A percentile compares a stretch with the other conserved stretches of the same genome.
Evolutionary conservation across 1,140 invertebrate species (phyloP).

Genomic region (Physella acuta): DNA sequence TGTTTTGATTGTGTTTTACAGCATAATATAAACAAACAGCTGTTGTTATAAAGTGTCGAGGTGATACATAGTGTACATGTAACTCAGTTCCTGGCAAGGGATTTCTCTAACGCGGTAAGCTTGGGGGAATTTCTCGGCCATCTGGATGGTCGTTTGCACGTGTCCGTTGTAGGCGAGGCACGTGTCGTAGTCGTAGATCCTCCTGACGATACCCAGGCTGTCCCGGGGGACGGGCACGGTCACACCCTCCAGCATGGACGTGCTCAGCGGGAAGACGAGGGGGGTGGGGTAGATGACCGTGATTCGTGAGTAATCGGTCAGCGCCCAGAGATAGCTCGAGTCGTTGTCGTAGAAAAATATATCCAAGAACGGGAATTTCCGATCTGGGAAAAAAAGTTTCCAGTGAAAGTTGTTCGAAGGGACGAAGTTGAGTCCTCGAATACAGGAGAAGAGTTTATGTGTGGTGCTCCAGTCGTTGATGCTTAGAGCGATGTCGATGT

Average conservation of each 20-base stretch:
- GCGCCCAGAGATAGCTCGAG: neutral
- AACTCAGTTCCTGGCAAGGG: too few species aligned
- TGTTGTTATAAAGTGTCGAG: too few species aligned
- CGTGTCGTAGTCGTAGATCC: conserved; percentile 1
- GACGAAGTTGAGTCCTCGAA: neutral
- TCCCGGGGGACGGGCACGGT: neutral
- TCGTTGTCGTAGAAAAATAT: conserved; percentile 11
- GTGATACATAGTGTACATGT: too few species aligned
- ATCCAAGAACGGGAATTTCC: neutral
- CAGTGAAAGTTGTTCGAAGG: neutral
- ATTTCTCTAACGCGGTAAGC: neutral
- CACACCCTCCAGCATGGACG: conserved; percentile 3
- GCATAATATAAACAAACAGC: too few species aligned
- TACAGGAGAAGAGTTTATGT: conserved; percentile 9
- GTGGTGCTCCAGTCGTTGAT: neutral
- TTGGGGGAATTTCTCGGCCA: neutral
- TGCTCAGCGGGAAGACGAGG: neutral
- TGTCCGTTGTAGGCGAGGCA: conserved; percentile 4
- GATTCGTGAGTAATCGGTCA: conserved; percentile 1
- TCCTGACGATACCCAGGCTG: neutral
- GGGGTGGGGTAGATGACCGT: neutral
- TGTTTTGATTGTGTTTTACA: too few species aligned
- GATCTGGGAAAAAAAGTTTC: conserved; percentile 9
- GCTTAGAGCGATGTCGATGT: conserved; percentile 17
- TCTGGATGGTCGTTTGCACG: neutral